Base-by-base conservation (phyloP, 1,140 invertebrate genomes). In the Rhagoletis pomonella region DNA sequence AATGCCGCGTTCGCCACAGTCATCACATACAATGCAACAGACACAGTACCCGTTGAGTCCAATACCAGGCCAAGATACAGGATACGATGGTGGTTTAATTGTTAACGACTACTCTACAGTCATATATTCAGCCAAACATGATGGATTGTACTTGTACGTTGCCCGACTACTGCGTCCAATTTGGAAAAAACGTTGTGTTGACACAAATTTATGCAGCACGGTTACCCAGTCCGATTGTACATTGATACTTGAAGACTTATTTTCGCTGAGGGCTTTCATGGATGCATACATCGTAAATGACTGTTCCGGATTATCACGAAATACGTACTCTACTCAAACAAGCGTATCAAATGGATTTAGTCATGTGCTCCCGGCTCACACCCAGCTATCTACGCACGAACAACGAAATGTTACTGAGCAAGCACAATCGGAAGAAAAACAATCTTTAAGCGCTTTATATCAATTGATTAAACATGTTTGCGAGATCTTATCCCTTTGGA, bases 401-500 rank as follows among this genome's bases (percentile, higher is more conserved):
- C 92, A 93, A 19, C 93, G 89, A 90, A 95, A 89, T 92, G 94
- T 50, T 9, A 87, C 90, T 9, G 93, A 93, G 67, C 92, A 93
- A 90, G 92, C 93, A 7, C 93, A 92, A 85, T 89, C 90, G 0
- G 95, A 96, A 91, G 95, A 96, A 90, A 95, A 96, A 89, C 95
- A 96, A 89, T 98, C 97, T 0, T 93, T 99, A 47, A 95, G 96
- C 87, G 95, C 97, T 29, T 92, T 99, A 1, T 96, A 96, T 92
- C 94, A 95, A 60, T 96, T 98, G 89, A 95, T 98, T 44, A 95
- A 94, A 87, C 96, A 98, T 91, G 95, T 96, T 3, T 96, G 96
- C 90, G 98, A 99, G 94, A 97, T 99, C 89, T 93, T 99, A 59
- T 97, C 97, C 47, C 93, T 99, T n/a, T 99, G 98, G 97, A 97